Evolutionary conservation across 2,888 invertebrate genomes (phyloP).

Genomic region (Hypolimnas misippus): DNA sequence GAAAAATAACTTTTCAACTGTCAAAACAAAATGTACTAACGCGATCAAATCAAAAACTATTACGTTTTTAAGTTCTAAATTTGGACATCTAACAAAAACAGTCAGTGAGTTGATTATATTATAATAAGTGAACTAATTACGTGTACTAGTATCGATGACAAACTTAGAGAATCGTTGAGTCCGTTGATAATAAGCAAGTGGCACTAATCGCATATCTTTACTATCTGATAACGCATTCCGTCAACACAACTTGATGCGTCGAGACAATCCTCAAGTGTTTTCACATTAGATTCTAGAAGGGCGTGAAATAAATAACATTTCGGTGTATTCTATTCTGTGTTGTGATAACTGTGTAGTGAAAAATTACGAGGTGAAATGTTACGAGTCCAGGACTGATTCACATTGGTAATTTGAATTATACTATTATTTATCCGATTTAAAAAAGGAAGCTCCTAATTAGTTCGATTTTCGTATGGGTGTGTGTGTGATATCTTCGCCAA

Average conservation of each 20-base stretch:
- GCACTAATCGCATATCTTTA: slow-evolving; percentile 32
- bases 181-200: slow-evolving; percentile 28
- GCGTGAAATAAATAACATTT: not conserved
- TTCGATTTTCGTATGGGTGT: too few relatives aligned
- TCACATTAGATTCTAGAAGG: slow-evolving; percentile 21
- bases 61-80: too few relatives aligned
- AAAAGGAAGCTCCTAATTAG: too few relatives aligned
- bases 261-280: slow-evolving; percentile 20
- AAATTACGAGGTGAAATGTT: too few relatives aligned
- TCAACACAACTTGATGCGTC: slow-evolving; percentile 14
- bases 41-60: too few relatives aligned
- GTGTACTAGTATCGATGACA: slow-evolving; percentile 16
- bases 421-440: too few relatives aligned
- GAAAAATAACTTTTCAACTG: too few relatives aligned
- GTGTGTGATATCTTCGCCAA: too few relatives aligned
- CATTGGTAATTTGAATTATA: too few relatives aligned
- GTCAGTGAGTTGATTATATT: not conserved
- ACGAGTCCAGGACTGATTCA: too few relatives aligned
- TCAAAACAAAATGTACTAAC: too few relatives aligned
- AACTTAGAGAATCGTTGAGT: slow-evolving; percentile 1
- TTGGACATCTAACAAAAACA: not conserved
- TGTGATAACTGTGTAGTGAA: not conserved
- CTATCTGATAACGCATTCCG: slow-evolving; percentile 40
- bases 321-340: not conserved
- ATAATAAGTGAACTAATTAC: slow-evolving; percentile 9